Evolutionary conservation across 2,888 invertebrate genomes (phyloP), one percentile per base, ranked within the genome.

Genomic region (Terebella lapidaria): DNA sequence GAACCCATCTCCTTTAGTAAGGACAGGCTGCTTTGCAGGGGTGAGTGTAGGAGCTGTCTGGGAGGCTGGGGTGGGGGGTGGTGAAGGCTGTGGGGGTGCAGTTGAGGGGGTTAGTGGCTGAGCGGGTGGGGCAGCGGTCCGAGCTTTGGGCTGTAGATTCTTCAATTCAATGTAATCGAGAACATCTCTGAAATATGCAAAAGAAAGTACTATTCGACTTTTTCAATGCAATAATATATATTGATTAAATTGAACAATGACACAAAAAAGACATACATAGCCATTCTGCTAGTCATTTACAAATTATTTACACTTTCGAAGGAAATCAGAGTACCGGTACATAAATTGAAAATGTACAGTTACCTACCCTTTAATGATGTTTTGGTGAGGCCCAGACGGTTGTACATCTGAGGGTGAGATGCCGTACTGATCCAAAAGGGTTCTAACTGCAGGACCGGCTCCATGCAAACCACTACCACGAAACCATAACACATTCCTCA

Each of bases 381-480:
- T 83, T 60, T 85, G 85, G 58, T 84, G 83, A 35, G 86, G 86
- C 2, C 88, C 88, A 47, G 85, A 83, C 29, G 84, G 81, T 61
- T 80, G 76, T 3, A 86, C 76, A 24, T 83, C 76, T 1, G 74
- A 76, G 1, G 83, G 71, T 51, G 81, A 77, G 15, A 81, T 70
- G 58, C 74, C 83, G 74, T 86, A 87, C 65, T 85, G 84, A 64
- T 86, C 84, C 25, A 87, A 70, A 24, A 87, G 75, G 67, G 84
- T 80, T 60, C 84, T 82, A 0, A 86, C 87, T 10, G 87, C 86
- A 30, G 88, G 86, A 25, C 87, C 87, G n/a, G 10, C 10, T 15
- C 42, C n/a, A 10, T 35, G 42, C 10, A 35, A 15, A 35, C 42
- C n/a, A n/a, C n/a, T n/a, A n/a, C n/a, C n/a, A n/a, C n/a, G 10